Base-by-base conservation (phyloP, 1,140 invertebrate genomes). In the Drosophila nigrodunni region DNA sequence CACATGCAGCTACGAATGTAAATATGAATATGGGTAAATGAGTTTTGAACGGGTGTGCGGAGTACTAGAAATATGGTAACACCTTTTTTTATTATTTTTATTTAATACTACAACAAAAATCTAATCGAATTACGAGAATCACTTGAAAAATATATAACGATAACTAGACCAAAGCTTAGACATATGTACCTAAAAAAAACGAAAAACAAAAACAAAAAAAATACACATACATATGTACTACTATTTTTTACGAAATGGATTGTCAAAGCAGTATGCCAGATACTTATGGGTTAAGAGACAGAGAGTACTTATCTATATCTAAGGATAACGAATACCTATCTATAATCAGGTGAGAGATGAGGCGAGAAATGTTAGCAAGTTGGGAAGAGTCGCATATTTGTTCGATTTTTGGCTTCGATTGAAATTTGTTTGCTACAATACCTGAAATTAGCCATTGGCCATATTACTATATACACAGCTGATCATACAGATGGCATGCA, bases 141-240 rank as follows among this genome's bases (percentile, higher is more conserved):
- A 39, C n/a, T 54, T 55, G 66, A 60, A 50, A 30, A 30, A 65
- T 44, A 43, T 41, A 80, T 71, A 66, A 77, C 52, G 47, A 82
- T 77, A 86, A 87, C 81, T 88, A 87, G 82, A 88, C 82, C 82
- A 87, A 87, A 87, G 83, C 82, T 87, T 87, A 87, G 80, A 82
- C 67, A 87, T 87, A 87, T 71, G 76, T 85, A 87, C 73, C 69
- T 74, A 77, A 30, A 30, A 25, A 25, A 30, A 30, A 30, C 4
- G 3, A 30, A 30, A 30, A 30, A 30, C 4, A 30, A 30, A 30
- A 6, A 30, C 6, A 30, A 30, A 30, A 52, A 15, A 15, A 15
- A 15, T 15, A 50, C 47, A 59, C 61, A 78, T 52, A 82, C 62
- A 74, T 74, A 74, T 83, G 75, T 86, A 71, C 78, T 37, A 86